Evolutionary conservation across 1,140 invertebrate genomes (phyloP).

Genomic region (Drosophila pachea): DNA sequence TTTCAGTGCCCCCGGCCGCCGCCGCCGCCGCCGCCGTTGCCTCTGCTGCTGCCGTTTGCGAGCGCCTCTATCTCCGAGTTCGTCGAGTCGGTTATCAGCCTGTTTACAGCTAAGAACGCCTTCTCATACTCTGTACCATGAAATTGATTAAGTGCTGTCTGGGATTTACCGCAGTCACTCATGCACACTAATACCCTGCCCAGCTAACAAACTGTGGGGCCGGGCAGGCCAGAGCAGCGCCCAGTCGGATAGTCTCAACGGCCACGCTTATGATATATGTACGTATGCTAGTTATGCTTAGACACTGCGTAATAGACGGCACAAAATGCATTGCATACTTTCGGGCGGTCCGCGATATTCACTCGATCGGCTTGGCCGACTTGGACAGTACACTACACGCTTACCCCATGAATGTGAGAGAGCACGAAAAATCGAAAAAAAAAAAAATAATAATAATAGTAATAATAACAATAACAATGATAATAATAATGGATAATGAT

Average conservation of each 20-base stretch:
- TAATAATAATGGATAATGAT: no score
- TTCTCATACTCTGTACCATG: background rate
- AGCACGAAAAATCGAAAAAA: no score
- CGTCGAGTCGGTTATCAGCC: constrained; percentile 18
- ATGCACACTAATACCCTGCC: no score
- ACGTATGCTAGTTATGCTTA: background rate
- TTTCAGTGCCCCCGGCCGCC: background rate
- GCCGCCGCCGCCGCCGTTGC: no score
- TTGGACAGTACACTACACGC: no score
- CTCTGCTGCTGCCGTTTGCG: background rate
- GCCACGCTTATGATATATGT: background rate
- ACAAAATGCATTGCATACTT: constrained; percentile 3
- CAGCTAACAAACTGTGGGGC: no score
- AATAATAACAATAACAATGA: no score
- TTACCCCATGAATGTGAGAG: no score
- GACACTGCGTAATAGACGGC: constrained; percentile 3
- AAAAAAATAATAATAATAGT: no score
- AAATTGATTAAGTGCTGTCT: background rate
- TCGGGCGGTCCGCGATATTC: background rate
- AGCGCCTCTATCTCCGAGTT: background rate
- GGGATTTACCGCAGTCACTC: no score
- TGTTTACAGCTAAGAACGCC: constrained; percentile 10
- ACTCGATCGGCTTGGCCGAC: no score
- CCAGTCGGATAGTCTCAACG: background rate
- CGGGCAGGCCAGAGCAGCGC: background rate